Percentiles rank a stretch among this genome's conserved stretches.
These are phyloP conservation scores for Oscheius onirici DNA, from an alignment of 2,888 invertebrate species.

Conservation along the genomic window DNA sequence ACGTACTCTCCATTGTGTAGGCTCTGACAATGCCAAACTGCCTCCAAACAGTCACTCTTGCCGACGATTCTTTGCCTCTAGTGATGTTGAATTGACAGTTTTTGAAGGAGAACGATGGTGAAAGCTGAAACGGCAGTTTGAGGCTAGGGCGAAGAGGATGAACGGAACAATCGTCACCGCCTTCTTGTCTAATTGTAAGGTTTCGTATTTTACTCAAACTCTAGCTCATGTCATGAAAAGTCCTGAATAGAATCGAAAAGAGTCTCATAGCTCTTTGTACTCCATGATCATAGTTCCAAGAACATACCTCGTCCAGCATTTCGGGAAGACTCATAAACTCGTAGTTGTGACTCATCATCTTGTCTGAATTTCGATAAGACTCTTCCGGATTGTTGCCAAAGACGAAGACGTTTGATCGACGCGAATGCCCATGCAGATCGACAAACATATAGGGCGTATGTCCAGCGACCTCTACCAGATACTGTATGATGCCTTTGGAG, in stretches of 20 bases:
- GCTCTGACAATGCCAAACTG: constrained; percentile 82
- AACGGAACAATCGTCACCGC: too few relatives aligned
- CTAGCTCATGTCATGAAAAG: too few relatives aligned
- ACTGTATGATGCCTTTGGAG: constrained; percentile 78
- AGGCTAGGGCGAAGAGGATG: too few relatives aligned
- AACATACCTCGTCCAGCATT: constrained; percentile 40
- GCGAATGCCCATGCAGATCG: constrained; percentile 92
- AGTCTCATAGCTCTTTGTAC: too few relatives aligned
- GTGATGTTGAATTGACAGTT: constrained; percentile 84
- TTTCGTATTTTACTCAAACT: too few relatives aligned
- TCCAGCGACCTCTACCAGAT: constrained; percentile 60
- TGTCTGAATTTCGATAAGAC: constrained; percentile 60
- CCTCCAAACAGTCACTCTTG: constrained; percentile 86
- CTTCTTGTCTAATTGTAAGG: too few relatives aligned
- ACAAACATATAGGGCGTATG: constrained; percentile 79
- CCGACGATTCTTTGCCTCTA: constrained; percentile 83
- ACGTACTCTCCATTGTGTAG: constrained; percentile 88
- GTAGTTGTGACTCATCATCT: constrained; percentile 13
- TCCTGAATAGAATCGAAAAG: too few relatives aligned
- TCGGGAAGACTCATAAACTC: constrained; percentile 42
- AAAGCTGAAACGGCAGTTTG: constrained; percentile 72
- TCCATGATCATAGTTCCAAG: too few relatives aligned
- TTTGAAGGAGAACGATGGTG: constrained; percentile 40
- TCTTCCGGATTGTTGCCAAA: constrained; percentile 83
- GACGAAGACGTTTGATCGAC: constrained; percentile 86